These are phyloP conservation scores for roundworm (Caenorhabditis elegans) DNA, from an alignment of 1,140 invertebrate genomes.

Conservation along the genomic window DNA sequence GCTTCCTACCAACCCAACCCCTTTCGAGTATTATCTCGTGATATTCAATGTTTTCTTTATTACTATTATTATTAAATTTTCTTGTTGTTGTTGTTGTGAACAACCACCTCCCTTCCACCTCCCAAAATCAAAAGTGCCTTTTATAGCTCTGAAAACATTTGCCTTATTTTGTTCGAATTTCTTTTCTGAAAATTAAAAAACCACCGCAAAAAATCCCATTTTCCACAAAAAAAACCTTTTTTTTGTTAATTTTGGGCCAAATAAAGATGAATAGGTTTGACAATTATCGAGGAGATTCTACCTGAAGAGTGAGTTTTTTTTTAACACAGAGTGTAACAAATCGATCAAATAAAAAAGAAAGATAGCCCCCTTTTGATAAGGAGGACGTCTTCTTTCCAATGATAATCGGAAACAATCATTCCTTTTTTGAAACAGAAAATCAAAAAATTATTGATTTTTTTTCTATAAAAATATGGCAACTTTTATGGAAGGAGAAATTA, in stretches of 20 bases:
- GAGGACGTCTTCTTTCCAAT: constrained; percentile 1
- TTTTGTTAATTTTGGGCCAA: neutral
- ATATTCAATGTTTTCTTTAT: too few species aligned
- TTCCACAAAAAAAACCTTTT: too few species aligned
- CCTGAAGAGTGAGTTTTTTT: too few species aligned
- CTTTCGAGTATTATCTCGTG: too few species aligned
- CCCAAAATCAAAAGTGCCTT: constrained; percentile 21
- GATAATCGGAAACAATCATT: too few species aligned
- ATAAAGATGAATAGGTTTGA: neutral
- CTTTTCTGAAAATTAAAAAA: neutral
- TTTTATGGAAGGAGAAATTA: neutral
- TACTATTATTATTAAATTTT: neutral
- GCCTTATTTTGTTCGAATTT: neutral
- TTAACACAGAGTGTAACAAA: constrained; percentile 31
- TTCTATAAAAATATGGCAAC: too few species aligned
- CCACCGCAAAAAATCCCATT: too few species aligned
- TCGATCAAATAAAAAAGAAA: neutral
- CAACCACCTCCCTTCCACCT: neutral
- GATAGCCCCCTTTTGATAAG: neutral
- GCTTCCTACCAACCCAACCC: too few species aligned
- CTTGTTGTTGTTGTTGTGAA: neutral
- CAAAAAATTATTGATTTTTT: too few species aligned
- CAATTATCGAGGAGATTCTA: neutral
- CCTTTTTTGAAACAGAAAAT: too few species aligned
- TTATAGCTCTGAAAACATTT: neutral